These are phyloP conservation scores for cattle (Bos taurus) DNA, from an alignment of 2,113 vertebrate genomes.

Conservation along the genomic window DNA sequence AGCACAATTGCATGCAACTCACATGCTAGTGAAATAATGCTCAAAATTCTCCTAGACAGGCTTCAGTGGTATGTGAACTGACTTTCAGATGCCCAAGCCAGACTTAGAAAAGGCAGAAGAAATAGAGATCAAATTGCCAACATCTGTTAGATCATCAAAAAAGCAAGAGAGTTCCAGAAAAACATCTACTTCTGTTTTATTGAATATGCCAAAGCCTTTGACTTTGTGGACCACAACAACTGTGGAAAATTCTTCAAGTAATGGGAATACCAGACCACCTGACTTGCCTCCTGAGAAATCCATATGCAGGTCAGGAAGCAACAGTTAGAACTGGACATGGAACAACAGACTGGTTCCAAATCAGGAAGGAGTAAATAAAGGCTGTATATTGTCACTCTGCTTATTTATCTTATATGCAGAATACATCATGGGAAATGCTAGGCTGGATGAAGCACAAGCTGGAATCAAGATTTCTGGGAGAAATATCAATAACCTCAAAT, in stretches of 20 bases:
- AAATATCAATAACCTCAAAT: neutral
- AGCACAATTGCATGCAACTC: neutral
- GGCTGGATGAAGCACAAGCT: neutral
- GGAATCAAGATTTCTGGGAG: fast-evolving
- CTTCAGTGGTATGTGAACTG: neutral
- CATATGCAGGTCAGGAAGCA: neutral
- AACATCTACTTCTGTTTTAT: neutral
- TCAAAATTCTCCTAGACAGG: neutral
- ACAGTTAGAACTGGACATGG: neutral
- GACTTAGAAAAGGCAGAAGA: neutral
- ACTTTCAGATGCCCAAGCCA: neutral
- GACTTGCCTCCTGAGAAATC: neutral
- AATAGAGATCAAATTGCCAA: neutral
- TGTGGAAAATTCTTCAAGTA: neutral
- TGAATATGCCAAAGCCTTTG: neutral
- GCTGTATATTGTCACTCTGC: neutral
- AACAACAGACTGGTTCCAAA: neutral
- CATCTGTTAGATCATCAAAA: neutral
- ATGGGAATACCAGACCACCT: neutral
- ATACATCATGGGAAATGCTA: neutral
- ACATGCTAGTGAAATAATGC: neutral
- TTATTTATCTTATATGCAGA: neutral
- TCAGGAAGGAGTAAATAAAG: neutral
- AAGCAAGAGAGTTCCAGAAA: neutral
- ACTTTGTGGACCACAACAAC: neutral